Evolutionary conservation across 2,113 vertebrate species (phyloP).

Genomic region (Thryonomys swinderianus): DNA sequence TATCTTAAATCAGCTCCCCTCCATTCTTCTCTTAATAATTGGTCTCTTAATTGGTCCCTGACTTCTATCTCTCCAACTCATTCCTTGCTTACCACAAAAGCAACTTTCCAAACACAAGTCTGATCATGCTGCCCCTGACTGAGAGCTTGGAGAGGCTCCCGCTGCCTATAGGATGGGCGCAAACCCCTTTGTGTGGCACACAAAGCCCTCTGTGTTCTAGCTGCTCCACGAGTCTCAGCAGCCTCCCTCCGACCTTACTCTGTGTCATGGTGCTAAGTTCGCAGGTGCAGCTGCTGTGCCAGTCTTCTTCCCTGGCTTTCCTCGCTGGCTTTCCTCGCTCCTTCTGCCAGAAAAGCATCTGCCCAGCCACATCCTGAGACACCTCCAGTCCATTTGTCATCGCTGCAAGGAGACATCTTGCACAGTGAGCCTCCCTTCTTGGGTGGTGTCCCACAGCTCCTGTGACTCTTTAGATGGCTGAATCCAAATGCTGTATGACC

Average conservation of each 20-base stretch:
- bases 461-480: neutral
- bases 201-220: neutral
- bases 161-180: neutral
- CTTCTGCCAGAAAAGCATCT: neutral
- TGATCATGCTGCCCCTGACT: neutral
- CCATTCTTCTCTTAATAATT: neutral
- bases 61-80: neutral
- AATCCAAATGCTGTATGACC: neutral
- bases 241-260: neutral
- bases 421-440: neutral
- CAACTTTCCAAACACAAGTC: constrained; percentile 23
- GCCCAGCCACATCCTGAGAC: neutral
- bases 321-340: neutral
- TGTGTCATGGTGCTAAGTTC: neutral
- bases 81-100: neutral
- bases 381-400: neutral
- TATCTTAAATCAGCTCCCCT: neutral
- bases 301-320: neutral
- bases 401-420: neutral
- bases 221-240: neutral
- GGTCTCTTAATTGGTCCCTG: neutral
- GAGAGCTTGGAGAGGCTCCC: neutral
- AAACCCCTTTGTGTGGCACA: neutral
- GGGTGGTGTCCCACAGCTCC: neutral
- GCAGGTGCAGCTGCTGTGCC: neutral